phyloP scores from a whole-genome alignment of 1,140 invertebrate genomes.

The Tribolium madens region DNA sequence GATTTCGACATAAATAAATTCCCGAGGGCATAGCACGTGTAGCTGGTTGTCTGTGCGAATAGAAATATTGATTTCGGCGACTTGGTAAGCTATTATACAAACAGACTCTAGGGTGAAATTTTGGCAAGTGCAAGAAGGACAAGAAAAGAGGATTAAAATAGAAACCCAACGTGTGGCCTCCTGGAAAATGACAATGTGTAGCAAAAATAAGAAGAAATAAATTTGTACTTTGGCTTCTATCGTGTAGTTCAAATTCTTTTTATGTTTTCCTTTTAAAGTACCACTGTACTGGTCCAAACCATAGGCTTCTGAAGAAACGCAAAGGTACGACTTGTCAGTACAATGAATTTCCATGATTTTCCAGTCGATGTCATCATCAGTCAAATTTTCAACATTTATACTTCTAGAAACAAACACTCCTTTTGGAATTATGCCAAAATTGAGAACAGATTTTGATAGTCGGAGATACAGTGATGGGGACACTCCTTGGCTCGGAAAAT shows the following conservation, averaged over 20 bases:
- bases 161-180: neutral
- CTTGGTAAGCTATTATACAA: slow-evolving; percentile 56
- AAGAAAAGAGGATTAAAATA: neutral
- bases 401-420: neutral
- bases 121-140: neutral
- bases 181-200: neutral
- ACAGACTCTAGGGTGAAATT: slow-evolving; percentile 41
- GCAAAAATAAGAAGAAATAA: neutral
- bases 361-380: slow-evolving; percentile 18
- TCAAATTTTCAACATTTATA: slow-evolving; percentile 7
- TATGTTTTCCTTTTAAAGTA: neutral
- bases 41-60: slow-evolving; percentile 47
- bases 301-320: neutral
- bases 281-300: neutral
- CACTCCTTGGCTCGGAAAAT: neutral
- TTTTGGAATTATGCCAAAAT: slow-evolving; percentile 40
- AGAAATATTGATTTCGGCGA: slow-evolving; percentile 49
- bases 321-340: neutral
- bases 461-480: neutral
- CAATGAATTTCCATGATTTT: slow-evolving; percentile 28
- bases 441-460: slow-evolving; percentile 16
- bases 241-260: neutral
- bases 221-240: neutral
- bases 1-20: slow-evolving; percentile 53
- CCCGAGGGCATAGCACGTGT: slow-evolving; percentile 54